phyloP scores from a whole-genome alignment of 2,113 vertebrate genomes.

The Pelodiscus sinensis region DNA sequence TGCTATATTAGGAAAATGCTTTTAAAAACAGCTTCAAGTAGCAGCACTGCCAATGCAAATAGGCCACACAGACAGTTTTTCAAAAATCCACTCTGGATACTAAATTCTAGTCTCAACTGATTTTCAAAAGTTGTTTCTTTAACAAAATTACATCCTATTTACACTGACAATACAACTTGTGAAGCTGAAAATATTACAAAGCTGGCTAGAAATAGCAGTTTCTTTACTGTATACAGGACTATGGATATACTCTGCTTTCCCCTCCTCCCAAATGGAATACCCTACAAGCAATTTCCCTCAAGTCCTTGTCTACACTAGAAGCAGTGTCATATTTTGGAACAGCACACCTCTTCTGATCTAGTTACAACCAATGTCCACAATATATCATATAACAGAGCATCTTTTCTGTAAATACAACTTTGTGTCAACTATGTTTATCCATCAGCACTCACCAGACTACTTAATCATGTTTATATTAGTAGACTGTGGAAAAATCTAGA shows the following conservation, averaged over 20 bases:
- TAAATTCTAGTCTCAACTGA: neutral
- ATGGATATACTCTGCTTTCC: fast-evolving
- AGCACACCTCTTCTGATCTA: neutral
- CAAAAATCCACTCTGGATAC: neutral
- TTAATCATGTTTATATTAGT: neutral
- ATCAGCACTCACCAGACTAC: neutral
- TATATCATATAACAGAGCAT: neutral
- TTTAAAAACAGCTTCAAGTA: constrained; percentile 3
- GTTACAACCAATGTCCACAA: neutral
- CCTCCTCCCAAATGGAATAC: neutral
- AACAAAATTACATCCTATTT: neutral
- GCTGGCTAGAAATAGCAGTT: neutral
- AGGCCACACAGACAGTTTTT: neutral
- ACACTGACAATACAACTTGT: neutral
- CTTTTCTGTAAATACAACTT: neutral
- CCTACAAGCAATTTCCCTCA: neutral
- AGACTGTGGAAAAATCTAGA: neutral
- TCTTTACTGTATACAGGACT: neutral
- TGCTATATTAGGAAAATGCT: neutral
- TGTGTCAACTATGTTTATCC: neutral
- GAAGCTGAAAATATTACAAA: constrained; percentile 1
- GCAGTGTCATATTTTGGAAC: neutral
- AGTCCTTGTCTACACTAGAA: neutral
- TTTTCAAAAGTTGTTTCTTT: neutral
- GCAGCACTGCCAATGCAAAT: neutral